Conservation (phyloP, 2,797 vertebrate genomes). For the Hoplostethus mediterraneus region DNA sequence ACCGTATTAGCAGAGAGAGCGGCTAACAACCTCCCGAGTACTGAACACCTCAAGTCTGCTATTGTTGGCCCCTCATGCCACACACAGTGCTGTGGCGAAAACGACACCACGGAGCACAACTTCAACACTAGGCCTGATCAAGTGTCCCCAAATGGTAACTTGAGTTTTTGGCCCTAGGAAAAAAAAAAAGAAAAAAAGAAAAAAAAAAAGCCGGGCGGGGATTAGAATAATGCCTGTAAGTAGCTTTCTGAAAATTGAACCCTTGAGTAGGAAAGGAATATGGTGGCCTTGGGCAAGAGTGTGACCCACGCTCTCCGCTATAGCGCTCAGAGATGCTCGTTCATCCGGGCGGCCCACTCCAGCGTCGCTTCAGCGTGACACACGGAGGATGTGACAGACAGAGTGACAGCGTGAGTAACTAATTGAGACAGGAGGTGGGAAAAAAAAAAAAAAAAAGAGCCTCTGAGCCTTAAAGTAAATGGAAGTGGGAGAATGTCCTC, state of each 20-base stretch:
- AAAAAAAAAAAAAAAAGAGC: constrained; percentile 70
- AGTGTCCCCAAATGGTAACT: constrained; percentile 76
- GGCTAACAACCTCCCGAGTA: not conserved
- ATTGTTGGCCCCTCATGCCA: constrained; percentile 43
- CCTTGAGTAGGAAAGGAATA: constrained; percentile 77
- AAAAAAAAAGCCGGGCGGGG: constrained; percentile 59
- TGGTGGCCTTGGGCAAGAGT: constrained; percentile 71
- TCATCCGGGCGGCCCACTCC: constrained; percentile 71
- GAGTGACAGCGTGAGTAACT: constrained; percentile 84
- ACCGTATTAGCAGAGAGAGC: not conserved
- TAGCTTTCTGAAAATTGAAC: constrained; percentile 82
- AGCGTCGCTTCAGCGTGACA: constrained; percentile 65
- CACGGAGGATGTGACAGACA: constrained; percentile 76
- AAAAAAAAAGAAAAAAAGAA: not conserved
- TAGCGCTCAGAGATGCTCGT: constrained; percentile 53
- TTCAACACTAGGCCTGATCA: constrained; percentile 67
- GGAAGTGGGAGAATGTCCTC: constrained; percentile 69
- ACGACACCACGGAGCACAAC: constrained; percentile 42
- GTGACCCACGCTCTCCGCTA: constrained; percentile 78
- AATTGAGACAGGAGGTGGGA: constrained; percentile 79
- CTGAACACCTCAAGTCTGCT: constrained; percentile 2
- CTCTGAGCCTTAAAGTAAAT: constrained; percentile 75
- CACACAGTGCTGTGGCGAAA: constrained; percentile 50
- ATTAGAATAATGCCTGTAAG: constrained; percentile 82
- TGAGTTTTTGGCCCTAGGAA: constrained; percentile 65